Percentiles rank a stretch among this genome's conserved stretches.
Conservation (phyloP, 1,140 invertebrate genomes). For the Eurosta solidaginis region DNA sequence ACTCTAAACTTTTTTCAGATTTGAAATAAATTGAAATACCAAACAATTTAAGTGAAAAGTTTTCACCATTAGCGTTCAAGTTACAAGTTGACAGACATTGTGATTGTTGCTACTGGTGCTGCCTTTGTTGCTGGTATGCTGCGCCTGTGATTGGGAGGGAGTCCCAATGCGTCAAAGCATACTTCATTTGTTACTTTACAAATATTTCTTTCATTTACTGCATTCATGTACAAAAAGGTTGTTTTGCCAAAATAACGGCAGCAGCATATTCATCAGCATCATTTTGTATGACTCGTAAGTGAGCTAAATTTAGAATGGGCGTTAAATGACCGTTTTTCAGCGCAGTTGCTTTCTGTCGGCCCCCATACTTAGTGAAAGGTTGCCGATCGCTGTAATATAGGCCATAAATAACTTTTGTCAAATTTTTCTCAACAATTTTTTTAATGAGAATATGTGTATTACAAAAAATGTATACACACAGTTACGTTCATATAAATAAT, state of each 20-base stretch:
- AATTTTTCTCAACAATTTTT: no score
- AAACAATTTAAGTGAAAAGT: slow-evolving; percentile 25
- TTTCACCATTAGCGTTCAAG: not conserved
- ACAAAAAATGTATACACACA: no score
- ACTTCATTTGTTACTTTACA: slow-evolving; percentile 17
- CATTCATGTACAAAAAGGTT: slow-evolving; percentile 1
- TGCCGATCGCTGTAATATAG: not conserved
- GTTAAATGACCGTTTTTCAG: slow-evolving; percentile 14
- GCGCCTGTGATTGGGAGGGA: no score
- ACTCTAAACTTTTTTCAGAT: no score
- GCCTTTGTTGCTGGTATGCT: no score
- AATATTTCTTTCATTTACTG: not conserved
- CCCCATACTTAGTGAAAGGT: not conserved
- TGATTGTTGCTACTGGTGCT: not conserved
- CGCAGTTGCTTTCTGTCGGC: not conserved
- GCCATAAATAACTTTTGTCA: slow-evolving; percentile 15
- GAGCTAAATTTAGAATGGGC: not conserved
- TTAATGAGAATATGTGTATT: no score
- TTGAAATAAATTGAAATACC: not conserved
- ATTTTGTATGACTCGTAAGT: not conserved
- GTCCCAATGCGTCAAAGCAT: no score
- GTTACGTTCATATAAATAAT: no score
- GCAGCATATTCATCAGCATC: not conserved
- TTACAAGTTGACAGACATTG: slow-evolving; percentile 8
- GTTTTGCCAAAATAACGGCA: not conserved